These are phyloP conservation scores for Tenthredo distinguenda DNA, from an alignment of 2,888 invertebrate genomes.

Conservation along the genomic window DNA sequence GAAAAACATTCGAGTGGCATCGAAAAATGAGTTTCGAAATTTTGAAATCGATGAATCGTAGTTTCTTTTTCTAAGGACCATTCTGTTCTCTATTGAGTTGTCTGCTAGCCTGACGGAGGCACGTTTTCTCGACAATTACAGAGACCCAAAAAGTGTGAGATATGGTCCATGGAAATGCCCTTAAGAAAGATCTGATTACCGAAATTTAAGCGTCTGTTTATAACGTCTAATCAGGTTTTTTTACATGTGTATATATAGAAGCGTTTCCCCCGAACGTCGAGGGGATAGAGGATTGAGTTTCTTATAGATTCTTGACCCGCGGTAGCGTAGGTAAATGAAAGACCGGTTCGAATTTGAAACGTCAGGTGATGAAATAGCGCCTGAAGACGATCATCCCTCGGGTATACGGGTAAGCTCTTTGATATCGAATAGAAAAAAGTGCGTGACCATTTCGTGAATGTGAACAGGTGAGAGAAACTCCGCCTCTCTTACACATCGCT, in stretches of 20 bases:
- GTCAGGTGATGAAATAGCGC: background rate
- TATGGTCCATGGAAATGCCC: background rate
- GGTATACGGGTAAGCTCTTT: background rate
- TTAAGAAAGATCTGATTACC: background rate
- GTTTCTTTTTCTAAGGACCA: too few relatives aligned
- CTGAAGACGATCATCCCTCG: background rate
- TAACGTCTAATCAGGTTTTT: background rate
- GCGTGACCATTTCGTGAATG: conserved; percentile 10
- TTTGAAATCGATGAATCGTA: background rate
- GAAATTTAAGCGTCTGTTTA: conserved; percentile 2
- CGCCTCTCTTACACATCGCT: conserved; percentile 45
- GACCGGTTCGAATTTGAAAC: background rate
- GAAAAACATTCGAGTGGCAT: background rate
- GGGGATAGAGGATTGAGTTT: background rate
- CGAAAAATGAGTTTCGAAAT: background rate
- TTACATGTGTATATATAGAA: background rate
- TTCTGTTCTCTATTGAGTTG: background rate
- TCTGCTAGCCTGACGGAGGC: background rate
- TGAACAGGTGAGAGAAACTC: conserved; percentile 47
- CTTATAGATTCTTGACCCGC: background rate
- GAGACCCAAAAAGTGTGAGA: background rate
- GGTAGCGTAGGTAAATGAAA: background rate
- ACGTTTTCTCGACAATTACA: background rate
- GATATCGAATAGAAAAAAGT: background rate
- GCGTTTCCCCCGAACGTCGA: too few relatives aligned